Conservation (phyloP, 2,888 invertebrate genomes). For the Aphrophora alni region DNA sequence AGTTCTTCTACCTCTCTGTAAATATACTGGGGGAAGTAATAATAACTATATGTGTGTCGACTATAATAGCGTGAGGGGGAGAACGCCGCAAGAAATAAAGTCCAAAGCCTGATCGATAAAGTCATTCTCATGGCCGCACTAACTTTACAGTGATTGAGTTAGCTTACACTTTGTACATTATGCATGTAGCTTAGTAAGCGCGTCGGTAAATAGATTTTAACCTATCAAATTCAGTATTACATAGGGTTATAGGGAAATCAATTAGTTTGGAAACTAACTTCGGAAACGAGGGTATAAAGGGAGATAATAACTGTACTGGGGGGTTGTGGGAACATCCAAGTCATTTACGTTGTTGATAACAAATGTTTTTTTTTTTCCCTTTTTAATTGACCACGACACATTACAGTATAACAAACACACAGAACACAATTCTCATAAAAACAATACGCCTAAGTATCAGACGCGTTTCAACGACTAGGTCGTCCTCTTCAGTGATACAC, state of each 20-base stretch:
- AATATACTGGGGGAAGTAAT: not conserved
- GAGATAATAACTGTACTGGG: no score
- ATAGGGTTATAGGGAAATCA: not conserved
- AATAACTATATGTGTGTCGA: not conserved
- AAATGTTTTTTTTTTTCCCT: no score
- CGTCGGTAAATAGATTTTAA: not conserved
- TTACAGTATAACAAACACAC: no score
- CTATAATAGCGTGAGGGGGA: not conserved
- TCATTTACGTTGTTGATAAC: no score
- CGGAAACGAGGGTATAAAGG: no score
- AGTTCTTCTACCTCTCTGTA: not conserved
- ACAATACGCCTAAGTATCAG: no score
- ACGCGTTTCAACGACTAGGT: no score
- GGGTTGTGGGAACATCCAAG: no score
- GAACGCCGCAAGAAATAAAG: not conserved
- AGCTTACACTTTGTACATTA: not conserved
- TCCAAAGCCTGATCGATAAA: not conserved
- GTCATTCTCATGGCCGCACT: not conserved
- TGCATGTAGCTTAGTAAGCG: not conserved
- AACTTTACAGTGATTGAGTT: not conserved
- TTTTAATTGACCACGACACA: no score
- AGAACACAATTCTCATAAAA: no score
- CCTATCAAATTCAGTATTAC: not conserved
- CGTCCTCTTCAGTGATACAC: no score
- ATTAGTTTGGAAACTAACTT: no score